phyloP scores from a whole-genome alignment of 1,140 invertebrate species.

The Tetramorium simillimum region DNA sequence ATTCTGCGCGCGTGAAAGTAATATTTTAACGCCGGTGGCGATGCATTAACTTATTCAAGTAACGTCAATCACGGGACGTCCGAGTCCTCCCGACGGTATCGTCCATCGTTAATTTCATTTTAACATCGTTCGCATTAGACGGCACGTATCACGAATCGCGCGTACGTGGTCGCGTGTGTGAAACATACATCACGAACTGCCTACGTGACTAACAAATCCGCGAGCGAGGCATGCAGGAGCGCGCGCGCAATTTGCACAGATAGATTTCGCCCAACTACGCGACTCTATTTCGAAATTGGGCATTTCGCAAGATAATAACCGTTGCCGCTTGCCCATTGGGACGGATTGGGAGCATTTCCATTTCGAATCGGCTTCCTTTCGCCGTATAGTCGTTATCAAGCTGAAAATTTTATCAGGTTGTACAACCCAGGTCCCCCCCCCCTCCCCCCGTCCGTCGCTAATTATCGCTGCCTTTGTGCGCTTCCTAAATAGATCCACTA shows the following conservation, averaged over 20 bases:
- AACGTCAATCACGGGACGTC: slow-evolving; percentile 23
- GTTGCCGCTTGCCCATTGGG: neutral
- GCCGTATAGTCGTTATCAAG: neutral
- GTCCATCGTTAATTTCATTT: slow-evolving; percentile 51
- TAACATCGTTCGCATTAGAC: slow-evolving; percentile 50
- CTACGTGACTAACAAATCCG: slow-evolving; percentile 56
- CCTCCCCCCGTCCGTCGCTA: neutral
- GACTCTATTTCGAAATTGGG: slow-evolving; percentile 16
- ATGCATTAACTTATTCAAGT: slow-evolving; percentile 45
- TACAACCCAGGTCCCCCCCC: neutral
- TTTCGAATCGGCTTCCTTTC: slow-evolving; percentile 15
- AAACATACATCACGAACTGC: slow-evolving; percentile 35
- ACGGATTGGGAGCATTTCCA: neutral
- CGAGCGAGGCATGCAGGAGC: neutral
- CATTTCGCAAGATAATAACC: slow-evolving; percentile 25
- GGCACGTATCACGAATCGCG: slow-evolving; percentile 44
- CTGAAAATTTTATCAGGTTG: slow-evolving; percentile 27
- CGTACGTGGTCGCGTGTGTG: slow-evolving; percentile 33
- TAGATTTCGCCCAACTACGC: slow-evolving; percentile 31
- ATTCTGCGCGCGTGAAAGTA: neutral
- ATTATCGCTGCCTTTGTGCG: slow-evolving; percentile 17
- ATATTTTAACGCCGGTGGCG: slow-evolving; percentile 35
- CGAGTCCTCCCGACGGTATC: slow-evolving; percentile 6
- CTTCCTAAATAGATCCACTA: neutral
- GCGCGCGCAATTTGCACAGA: slow-evolving; percentile 12